These are phyloP conservation scores for Furcifer pardalis DNA, from an alignment of 2,797 vertebrate genomes.

Conservation along the genomic window DNA sequence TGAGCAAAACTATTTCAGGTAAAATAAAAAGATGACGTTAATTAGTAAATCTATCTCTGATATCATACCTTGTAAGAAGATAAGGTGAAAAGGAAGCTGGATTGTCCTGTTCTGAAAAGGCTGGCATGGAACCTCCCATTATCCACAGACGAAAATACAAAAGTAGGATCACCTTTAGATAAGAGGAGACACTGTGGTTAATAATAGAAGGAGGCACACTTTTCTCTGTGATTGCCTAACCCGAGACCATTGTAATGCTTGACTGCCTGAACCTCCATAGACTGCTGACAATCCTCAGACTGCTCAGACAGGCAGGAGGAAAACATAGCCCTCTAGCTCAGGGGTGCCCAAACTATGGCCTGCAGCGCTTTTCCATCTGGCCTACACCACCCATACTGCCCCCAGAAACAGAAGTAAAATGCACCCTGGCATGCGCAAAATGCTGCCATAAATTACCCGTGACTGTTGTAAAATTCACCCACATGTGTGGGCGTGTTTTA, in stretches of 20 bases:
- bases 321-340: no score
- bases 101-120: constrained; percentile 98
- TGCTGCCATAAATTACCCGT: no score
- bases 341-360: no score
- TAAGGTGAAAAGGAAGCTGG: constrained; percentile 94
- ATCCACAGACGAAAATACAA: constrained; percentile 91
- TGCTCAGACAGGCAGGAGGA: no score
- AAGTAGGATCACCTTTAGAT: constrained; percentile 83
- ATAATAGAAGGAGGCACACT: not conserved
- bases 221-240: not conserved
- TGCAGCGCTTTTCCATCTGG: no score
- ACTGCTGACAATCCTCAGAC: no score
- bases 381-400: no score
- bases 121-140: constrained; percentile 97
- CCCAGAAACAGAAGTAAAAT: no score
- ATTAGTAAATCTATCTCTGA: not conserved
- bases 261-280: not conserved
- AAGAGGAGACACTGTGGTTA: constrained; percentile 31
- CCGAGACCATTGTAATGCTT: not conserved
- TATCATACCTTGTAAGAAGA: constrained; percentile 88
- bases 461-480: no score
- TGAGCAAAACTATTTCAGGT: not conserved
- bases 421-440: no score
- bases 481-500: no score
- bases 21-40: not conserved